Percentiles rank a stretch among this genome's conserved stretches.
Evolutionary conservation across 2,888 invertebrate species (phyloP).

Genomic region (Allolobophora icterica): DNA sequence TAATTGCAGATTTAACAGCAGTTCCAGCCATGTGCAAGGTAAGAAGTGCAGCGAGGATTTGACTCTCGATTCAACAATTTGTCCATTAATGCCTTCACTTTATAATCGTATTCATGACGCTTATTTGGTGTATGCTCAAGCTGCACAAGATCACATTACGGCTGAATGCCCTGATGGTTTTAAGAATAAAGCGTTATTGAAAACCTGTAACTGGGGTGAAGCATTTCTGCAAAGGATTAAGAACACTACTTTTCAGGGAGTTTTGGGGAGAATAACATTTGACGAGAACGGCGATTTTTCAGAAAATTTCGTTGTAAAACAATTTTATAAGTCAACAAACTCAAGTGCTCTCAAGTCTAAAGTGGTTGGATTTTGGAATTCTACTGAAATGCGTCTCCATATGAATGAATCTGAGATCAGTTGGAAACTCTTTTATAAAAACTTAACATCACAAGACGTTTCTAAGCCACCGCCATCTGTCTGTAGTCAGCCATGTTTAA

Average conservation of each 20-base stretch:
- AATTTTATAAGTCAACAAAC: slow-evolving; percentile 46
- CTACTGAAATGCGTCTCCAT: neutral
- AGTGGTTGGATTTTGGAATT: slow-evolving; percentile 32
- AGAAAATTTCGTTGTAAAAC: too few relatives aligned
- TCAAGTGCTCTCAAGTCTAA: neutral
- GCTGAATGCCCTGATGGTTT: slow-evolving; percentile 50
- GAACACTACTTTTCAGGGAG: slow-evolving; percentile 51
- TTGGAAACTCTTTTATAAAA: neutral
- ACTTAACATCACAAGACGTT: neutral
- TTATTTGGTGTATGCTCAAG: slow-evolving; percentile 52
- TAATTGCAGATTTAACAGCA: slow-evolving; percentile 22
- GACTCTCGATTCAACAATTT: neutral
- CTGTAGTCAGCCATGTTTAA: neutral
- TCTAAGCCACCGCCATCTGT: neutral
- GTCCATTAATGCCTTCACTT: neutral
- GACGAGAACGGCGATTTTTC: too few relatives aligned
- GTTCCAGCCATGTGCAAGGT: neutral
- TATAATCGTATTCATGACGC: slow-evolving; percentile 50
- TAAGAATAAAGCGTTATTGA: slow-evolving; percentile 17
- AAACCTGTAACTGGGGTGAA: slow-evolving; percentile 49
- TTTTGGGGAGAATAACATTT: slow-evolving; percentile 52
- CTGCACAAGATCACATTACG: slow-evolving; percentile 49
- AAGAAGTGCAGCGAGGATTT: neutral
- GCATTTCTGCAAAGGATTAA: slow-evolving; percentile 50
- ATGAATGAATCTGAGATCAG: neutral